phyloP scores from a whole-genome alignment of 2,888 invertebrate genomes.

The Antheraea assamensis region DNA sequence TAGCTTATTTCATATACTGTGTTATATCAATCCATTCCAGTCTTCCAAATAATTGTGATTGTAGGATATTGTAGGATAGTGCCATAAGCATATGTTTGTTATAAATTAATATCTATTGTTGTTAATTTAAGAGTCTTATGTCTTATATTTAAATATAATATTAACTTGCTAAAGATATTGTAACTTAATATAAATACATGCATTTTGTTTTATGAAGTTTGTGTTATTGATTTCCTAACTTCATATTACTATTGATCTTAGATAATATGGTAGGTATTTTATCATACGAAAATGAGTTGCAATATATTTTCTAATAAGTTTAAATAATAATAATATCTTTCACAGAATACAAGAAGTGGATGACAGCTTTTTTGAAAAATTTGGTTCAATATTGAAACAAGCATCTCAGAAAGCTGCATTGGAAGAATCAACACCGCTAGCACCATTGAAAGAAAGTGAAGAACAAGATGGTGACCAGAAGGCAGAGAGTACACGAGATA shows the following conservation, averaged over 20 bases:
- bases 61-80: slow-evolving; percentile 25
- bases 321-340: slow-evolving; percentile 39
- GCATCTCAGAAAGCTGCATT: slow-evolving; percentile 82
- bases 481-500: slow-evolving; percentile 59
- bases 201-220: neutral
- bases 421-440: slow-evolving; percentile 80
- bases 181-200: neutral
- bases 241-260: neutral
- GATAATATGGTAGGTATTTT: neutral
- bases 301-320: neutral
- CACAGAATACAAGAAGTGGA: slow-evolving; percentile 90
- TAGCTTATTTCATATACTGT: neutral
- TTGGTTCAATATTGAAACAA: slow-evolving; percentile 88
- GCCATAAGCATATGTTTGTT: neutral
- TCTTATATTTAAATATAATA: slow-evolving; percentile 4
- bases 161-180: slow-evolving; percentile 15
- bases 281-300: neutral
- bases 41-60: slow-evolving; percentile 67
- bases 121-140: neutral
- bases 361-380: slow-evolving; percentile 92
- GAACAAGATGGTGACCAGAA: slow-evolving; percentile 72
- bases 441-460: slow-evolving; percentile 73
- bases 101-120: neutral
- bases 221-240: neutral
- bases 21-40: slow-evolving; percentile 49